Percentiles rank a stretch among this genome's conserved stretches.
These are phyloP conservation scores for Diadema setosum DNA, from an alignment of 35 echinoderm and acorn worm genomes.

Conservation along the genomic window DNA sequence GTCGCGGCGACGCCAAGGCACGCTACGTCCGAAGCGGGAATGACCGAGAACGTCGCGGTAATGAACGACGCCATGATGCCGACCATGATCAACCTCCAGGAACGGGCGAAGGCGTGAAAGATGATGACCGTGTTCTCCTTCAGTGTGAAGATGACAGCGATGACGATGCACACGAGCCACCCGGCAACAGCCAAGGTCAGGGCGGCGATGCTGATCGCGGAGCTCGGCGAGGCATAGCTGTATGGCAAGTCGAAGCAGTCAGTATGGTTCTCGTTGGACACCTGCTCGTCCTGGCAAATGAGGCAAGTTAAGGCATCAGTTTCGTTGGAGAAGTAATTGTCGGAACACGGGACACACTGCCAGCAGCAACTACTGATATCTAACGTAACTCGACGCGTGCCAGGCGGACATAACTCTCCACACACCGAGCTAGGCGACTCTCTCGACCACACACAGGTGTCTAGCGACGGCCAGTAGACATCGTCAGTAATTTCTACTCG, in stretches of 20 bases:
- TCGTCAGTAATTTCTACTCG: not conserved
- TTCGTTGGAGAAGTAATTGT: constrained; percentile 38
- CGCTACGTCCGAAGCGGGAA: constrained; percentile 6
- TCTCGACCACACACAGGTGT: not conserved
- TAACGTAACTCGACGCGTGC: not conserved
- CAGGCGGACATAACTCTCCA: constrained; percentile 32
- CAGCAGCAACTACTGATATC: constrained; percentile 55
- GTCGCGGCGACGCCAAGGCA: constrained; percentile 28
- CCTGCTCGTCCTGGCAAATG: constrained; percentile 27
- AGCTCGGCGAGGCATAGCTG: not conserved
- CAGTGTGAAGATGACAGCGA: constrained; percentile 22
- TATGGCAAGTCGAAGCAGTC: constrained; percentile 43
- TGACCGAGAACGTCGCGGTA: constrained; percentile 14
- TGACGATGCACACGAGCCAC: not conserved
- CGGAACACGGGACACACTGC: constrained; percentile 55
- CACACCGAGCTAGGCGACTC: constrained; percentile 30
- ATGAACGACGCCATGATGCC: constrained; percentile 27
- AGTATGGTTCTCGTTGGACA: constrained; percentile 37
- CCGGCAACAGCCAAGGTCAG: not conserved
- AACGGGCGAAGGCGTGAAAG: constrained; percentile 25
- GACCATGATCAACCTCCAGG: constrained; percentile 23
- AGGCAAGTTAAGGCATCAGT: constrained; percentile 33
- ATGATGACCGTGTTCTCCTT: constrained; percentile 36
- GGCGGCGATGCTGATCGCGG: not conserved
- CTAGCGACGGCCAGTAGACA: constrained; percentile 14